These are phyloP conservation scores for Polypedilum pembai DNA, from an alignment of 1,140 invertebrate genomes.

Conservation along the genomic window DNA sequence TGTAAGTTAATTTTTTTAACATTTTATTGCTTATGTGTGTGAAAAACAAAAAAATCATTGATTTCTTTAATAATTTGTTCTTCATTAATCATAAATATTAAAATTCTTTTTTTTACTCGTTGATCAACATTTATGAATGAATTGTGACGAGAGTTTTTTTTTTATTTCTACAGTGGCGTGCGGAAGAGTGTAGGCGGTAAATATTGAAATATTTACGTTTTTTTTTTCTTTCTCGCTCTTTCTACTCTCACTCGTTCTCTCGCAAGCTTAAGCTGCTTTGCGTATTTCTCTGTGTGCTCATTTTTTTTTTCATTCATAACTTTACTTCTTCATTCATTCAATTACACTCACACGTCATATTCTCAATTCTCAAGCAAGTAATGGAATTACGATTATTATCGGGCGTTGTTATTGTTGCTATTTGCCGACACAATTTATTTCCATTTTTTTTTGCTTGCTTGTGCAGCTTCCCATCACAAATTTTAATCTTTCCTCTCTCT, in stretches of 20 bases:
- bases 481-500: neutral
- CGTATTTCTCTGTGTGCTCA: neutral
- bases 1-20: neutral
- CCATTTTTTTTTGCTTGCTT: neutral
- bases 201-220: slow-evolving; percentile 1
- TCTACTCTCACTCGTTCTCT: neutral
- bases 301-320: neutral
- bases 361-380: slow-evolving; percentile 16
- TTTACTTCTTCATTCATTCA: slow-evolving; percentile 14
- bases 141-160: neutral
- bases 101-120: too few species aligned
- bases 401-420: neutral
- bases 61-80: too few species aligned
- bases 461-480: slow-evolving; percentile 1
- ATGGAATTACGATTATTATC: slow-evolving; percentile 4
- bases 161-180: slow-evolving; percentile 8
- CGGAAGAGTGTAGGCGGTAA: neutral
- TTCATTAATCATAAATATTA: too few species aligned
- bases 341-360: slow-evolving; percentile 17
- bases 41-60: too few species aligned
- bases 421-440: neutral
- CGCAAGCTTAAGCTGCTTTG: neutral
- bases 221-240: neutral
- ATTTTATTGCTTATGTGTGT: too few species aligned
- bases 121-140: neutral